Base-by-base conservation (phyloP, 2,797 vertebrate species). In the Chlorospingus flavigularis region DNA sequence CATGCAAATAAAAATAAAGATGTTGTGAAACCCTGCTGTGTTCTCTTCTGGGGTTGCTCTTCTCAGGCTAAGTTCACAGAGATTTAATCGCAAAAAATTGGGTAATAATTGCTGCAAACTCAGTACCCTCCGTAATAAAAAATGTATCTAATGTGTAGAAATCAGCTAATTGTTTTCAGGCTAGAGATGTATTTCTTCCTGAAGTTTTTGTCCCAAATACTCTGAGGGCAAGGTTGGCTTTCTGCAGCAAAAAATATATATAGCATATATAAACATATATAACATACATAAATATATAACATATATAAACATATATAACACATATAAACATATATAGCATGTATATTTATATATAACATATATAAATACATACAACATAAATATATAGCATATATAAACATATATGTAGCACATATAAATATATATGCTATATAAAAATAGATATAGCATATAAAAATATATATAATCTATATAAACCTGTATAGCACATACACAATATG, bases 121-220 rank as follows among this genome's bases (percentile, higher is more conserved):
- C 55, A 2, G 42, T 2, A 2, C 10, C 23, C 10, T 6, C 17
- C 21, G 9, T 4, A 10, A n/a, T 2, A 9, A 42, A 21, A 55
- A 33, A 31, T 28, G 7, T 7, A 14, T 25, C 7, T 15, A 6
- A 53, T 4, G 5, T 5, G 2, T 11, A 53, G 28, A 61, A 65
- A 23, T 53, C 18, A 20, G 30, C 30, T 13, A 6, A n/a, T 26
- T 53, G 0, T 26, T 67, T 48, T 30, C 33, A 62, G 28, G 31
- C 11, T 26, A 42, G 24, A 75, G 10, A 57, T n/a, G 10, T 2
- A 8, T 31, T 58, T 26, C 17, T 33, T 25, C n/a, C n/a, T 3
- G 42, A 31, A 33, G 54, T 11, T 47, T 48, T 39, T 16, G 31
- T n/a, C 17, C 21, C 43, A 9, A 15, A 11, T 24, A 24, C 12